A percentile compares a stretch with the other conserved stretches of the same genome.
Conservation (phyloP, 2,797 vertebrate genomes). For the Harpagifer antarcticus region DNA sequence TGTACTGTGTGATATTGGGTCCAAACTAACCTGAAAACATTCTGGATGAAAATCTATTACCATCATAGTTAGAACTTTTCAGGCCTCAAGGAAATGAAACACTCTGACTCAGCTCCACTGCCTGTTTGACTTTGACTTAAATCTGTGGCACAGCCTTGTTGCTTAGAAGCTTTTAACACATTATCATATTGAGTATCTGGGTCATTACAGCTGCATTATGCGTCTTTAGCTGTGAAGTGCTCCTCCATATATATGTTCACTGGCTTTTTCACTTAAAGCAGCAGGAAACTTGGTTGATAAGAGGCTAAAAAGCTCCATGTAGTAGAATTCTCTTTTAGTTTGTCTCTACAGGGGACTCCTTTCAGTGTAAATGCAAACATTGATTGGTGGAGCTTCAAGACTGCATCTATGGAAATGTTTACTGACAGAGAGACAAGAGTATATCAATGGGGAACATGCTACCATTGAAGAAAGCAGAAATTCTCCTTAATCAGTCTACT, state of each 20-base stretch:
- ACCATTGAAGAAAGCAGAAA: constrained; percentile 62
- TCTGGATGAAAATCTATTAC: background rate
- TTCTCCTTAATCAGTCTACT: constrained; percentile 61
- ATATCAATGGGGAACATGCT: background rate
- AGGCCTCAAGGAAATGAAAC: background rate
- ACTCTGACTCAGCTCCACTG: constrained; percentile 1
- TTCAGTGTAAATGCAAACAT: constrained; percentile 27
- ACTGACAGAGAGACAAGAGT: background rate
- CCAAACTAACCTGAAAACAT: background rate
- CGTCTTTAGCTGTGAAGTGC: background rate
- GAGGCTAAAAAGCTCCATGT: background rate
- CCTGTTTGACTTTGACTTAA: background rate
- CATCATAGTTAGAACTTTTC: background rate
- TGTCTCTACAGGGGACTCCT: background rate
- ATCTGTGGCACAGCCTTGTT: background rate
- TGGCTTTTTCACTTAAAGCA: too few species aligned
- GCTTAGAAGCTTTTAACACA: background rate
- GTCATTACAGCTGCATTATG: background rate
- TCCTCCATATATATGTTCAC: background rate
- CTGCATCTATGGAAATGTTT: constrained; percentile 10
- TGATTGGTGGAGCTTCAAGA: constrained; percentile 71
- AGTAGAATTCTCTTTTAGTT: background rate
- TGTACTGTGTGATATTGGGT: background rate
- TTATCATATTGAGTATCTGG: background rate
- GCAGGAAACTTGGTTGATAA: background rate